phyloP scores from a whole-genome alignment of 2,888 invertebrate species.

The Drosophila mimica region DNA sequence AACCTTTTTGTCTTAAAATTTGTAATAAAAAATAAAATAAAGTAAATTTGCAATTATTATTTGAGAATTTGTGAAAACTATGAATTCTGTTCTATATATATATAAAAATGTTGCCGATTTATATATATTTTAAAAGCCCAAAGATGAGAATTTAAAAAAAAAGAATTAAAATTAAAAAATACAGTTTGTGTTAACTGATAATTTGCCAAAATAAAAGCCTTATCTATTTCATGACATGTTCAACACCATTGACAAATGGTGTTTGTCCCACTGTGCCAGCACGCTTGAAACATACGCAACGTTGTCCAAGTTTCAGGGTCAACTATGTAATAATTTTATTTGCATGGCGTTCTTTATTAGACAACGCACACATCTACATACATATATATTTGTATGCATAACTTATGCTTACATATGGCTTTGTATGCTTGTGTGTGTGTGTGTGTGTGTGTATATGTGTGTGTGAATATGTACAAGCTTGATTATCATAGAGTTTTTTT shows the following conservation, averaged over 20 bases:
- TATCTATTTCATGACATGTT: neutral
- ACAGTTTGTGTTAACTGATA: neutral
- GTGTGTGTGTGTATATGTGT: neutral
- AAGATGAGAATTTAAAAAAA: neutral
- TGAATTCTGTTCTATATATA: neutral
- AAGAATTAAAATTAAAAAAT: neutral
- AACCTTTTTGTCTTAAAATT: neutral
- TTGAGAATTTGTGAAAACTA: neutral
- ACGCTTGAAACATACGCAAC: slow-evolving; percentile 26
- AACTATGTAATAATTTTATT: slow-evolving; percentile 75
- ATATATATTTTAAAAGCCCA: neutral
- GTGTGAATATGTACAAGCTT: slow-evolving; percentile 23
- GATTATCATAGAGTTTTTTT: slow-evolving; percentile 35
- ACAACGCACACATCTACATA: slow-evolving; percentile 3
- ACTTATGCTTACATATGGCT: neutral
- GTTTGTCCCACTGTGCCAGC: slow-evolving; percentile 37
- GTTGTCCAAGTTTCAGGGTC: slow-evolving; percentile 67
- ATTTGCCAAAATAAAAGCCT: neutral
- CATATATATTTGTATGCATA: neutral
- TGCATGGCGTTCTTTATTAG: slow-evolving; percentile 56
- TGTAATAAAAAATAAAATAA: too few relatives aligned
- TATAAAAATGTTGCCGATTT: neutral
- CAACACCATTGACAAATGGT: neutral
- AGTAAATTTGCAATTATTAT: neutral
- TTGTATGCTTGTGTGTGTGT: neutral